Percentiles rank a stretch among this genome's conserved stretches.
Evolutionary conservation across 2,113 vertebrate genomes (phyloP).

Genomic region (Eptatretus burgeri): DNA sequence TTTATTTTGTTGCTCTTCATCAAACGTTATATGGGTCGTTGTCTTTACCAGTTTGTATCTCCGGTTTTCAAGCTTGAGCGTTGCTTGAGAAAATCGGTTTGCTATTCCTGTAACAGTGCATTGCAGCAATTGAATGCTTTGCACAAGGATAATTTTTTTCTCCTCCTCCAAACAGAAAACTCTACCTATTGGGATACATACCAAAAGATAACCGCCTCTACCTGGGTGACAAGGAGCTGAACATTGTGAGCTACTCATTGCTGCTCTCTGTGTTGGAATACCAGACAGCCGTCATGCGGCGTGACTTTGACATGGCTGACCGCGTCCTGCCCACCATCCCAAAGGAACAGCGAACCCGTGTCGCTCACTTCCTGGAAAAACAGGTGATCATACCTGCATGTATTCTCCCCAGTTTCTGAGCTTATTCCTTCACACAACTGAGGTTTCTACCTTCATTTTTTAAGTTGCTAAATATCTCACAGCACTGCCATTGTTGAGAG

Average conservation of each 20-base stretch:
- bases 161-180: conserved; percentile 31
- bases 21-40: background rate
- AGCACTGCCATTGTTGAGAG: background rate
- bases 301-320: conserved; percentile 87
- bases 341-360: conserved; percentile 82
- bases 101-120: background rate
- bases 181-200: conserved; percentile 94
- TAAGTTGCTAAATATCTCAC: background rate
- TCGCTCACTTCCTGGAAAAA: conserved; percentile 92
- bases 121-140: conserved; percentile 9
- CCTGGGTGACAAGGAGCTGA: conserved; percentile 85
- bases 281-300: conserved; percentile 90
- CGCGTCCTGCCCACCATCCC: conserved; percentile 90
- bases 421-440: background rate
- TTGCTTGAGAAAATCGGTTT: too few species aligned
- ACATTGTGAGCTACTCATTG: conserved; percentile 81
- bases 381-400: conserved; percentile 26
- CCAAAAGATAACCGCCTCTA: conserved; percentile 93
- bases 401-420: background rate
- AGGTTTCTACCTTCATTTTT: background rate
- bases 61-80: background rate
- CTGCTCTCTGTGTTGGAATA: conserved; percentile 86
- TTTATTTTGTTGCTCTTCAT: background rate
- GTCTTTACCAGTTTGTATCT: background rate
- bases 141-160: conserved; percentile 11